Evolutionary conservation across 2,888 invertebrate genomes (phyloP).

Genomic region (Ophonus ardosiacus): DNA sequence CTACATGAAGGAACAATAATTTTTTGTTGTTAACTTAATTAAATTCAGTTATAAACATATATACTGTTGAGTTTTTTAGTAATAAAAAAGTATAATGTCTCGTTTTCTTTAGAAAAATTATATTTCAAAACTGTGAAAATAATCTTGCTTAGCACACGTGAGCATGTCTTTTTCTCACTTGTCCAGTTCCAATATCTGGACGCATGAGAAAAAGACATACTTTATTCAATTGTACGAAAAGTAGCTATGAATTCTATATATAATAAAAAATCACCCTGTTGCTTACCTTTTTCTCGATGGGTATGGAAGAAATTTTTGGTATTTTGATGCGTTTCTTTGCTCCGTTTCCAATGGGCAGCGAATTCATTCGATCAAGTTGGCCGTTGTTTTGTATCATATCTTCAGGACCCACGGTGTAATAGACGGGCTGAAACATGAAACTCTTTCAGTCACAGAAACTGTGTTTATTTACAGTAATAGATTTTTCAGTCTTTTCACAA

Average conservation of each 20-base stretch:
- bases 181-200: no score
- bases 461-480: conserved; percentile 1
- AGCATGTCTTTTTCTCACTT: no score
- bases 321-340: background rate
- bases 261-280: background rate
- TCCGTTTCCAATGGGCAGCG: background rate
- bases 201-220: no score
- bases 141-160: no score
- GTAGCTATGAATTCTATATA: background rate
- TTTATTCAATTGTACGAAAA: no score
- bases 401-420: conserved; percentile 37
- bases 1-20: no score
- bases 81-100: no score
- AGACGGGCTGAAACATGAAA: conserved; percentile 20
- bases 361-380: conserved; percentile 12
- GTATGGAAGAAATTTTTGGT: conserved; percentile 6
- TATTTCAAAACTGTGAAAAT: no score
- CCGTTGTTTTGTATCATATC: conserved; percentile 1
- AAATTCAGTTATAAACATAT: no score
- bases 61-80: no score
- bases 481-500: background rate
- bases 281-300: conserved; percentile 12
- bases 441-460: background rate
- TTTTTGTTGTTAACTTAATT: no score
- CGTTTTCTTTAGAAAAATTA: no score